Evolutionary conservation across 2,113 vertebrate species (phyloP).

Genomic region (Cheirogaleus medius): DNA sequence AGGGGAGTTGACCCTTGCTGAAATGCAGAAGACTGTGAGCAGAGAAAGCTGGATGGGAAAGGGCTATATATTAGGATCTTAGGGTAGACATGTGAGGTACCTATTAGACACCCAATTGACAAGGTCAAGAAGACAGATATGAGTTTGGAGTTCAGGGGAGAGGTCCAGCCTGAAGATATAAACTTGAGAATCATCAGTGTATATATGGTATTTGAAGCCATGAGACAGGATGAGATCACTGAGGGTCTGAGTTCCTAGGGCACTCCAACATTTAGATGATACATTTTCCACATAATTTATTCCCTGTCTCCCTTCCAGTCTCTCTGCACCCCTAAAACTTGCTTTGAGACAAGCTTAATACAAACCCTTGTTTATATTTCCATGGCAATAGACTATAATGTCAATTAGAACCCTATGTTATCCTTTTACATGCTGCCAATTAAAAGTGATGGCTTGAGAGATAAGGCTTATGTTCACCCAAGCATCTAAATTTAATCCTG

Average conservation of each 20-base stretch:
- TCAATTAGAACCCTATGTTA: constrained; percentile 79
- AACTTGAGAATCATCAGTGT: not conserved
- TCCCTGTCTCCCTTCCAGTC: not conserved
- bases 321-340: constrained; percentile 45
- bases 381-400: constrained; percentile 84
- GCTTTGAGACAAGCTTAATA: constrained; percentile 76
- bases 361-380: constrained; percentile 84
- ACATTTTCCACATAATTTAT: constrained; percentile 21
- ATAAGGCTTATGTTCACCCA: constrained; percentile 79
- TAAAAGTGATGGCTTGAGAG: constrained; percentile 82
- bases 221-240: constrained; percentile 41
- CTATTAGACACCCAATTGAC: not conserved
- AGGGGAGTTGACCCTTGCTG: not conserved
- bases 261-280: not conserved
- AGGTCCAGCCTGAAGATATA: not conserved
- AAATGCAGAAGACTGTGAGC: not conserved
- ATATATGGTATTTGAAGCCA: constrained; percentile 1
- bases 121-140: not conserved
- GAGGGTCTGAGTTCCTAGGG: not conserved
- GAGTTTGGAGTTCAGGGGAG: not conserved
- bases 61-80: not conserved
- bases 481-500: constrained; percentile 76
- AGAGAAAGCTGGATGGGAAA: not conserved
- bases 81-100: not conserved
- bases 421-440: constrained; percentile 78